Evolutionary conservation across 2,113 vertebrate species (phyloP).

Genomic region (Indri indri): DNA sequence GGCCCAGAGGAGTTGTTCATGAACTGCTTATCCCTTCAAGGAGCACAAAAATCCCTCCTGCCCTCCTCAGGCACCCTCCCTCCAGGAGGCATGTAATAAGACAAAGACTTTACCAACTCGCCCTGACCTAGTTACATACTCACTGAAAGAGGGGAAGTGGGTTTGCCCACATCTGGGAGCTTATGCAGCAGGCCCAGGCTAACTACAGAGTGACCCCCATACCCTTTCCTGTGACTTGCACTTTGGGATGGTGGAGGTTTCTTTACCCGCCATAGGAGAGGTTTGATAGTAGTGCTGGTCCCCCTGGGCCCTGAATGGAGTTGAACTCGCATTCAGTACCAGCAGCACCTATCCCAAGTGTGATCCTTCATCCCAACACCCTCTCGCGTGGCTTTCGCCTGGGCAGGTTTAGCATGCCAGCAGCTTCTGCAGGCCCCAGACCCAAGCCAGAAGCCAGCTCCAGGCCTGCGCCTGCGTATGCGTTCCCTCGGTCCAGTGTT

Average conservation of each 20-base stretch:
- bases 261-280: neutral
- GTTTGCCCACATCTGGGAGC: neutral
- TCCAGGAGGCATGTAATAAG: neutral
- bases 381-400: slow-evolving; percentile 57
- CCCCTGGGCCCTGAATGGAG: neutral
- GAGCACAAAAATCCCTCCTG: slow-evolving; percentile 59
- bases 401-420: slow-evolving; percentile 69
- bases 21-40: slow-evolving; percentile 52
- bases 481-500: slow-evolving; percentile 31
- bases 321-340: neutral
- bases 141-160: neutral
- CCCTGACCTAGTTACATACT: slow-evolving; percentile 18
- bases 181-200: neutral
- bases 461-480: neutral
- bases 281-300: neutral
- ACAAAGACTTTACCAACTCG: neutral
- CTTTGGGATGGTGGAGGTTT: neutral
- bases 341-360: slow-evolving; percentile 26
- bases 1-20: slow-evolving; percentile 18
- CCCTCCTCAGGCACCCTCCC: neutral
- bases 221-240: slow-evolving; percentile 1
- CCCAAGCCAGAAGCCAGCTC: slow-evolving; percentile 20
- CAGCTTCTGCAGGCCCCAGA: slow-evolving; percentile 59
- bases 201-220: neutral
- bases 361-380: neutral